Evolutionary conservation across 2,888 invertebrate genomes (phyloP).

Genomic region (Ophonus ardosiacus): DNA sequence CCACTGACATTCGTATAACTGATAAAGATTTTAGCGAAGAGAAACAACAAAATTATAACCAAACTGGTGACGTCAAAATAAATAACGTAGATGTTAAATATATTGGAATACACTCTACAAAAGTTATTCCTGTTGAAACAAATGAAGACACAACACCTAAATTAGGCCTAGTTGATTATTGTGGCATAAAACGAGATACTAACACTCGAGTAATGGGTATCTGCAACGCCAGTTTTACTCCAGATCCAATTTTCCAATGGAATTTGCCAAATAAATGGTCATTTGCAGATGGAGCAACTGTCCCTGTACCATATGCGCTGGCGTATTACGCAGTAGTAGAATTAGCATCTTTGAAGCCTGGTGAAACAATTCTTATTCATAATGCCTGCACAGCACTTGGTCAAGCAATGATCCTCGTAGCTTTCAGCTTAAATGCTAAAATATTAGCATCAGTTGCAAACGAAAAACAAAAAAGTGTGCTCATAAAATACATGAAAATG

Average conservation of each 20-base stretch:
- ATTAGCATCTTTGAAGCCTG: slow-evolving; percentile 70
- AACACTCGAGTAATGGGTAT: slow-evolving; percentile 26
- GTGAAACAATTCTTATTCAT: slow-evolving; percentile 78
- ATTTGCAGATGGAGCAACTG: slow-evolving; percentile 85
- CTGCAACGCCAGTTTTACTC: not conserved
- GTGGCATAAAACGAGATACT: not conserved
- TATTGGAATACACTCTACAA: slow-evolving; percentile 6
- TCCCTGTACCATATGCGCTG: slow-evolving; percentile 87
- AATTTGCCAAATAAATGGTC: slow-evolving; percentile 85
- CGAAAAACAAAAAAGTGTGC: slow-evolving; percentile 71
- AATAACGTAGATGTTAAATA: slow-evolving; percentile 7
- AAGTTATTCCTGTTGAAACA: slow-evolving; percentile 4
- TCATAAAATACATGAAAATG: slow-evolving; percentile 65
- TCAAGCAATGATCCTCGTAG: slow-evolving; percentile 83
- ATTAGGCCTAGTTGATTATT: slow-evolving; percentile 30
- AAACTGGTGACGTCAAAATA: not conserved
- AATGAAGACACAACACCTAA: slow-evolving; percentile 77
- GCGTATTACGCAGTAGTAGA: slow-evolving; percentile 75
- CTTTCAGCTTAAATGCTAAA: slow-evolving; percentile 78
- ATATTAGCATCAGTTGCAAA: slow-evolving; percentile 82
- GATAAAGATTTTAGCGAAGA: not conserved
- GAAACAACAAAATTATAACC: not conserved
- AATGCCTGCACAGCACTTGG: slow-evolving; percentile 82
- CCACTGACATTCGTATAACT: not conserved
- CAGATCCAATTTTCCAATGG: slow-evolving; percentile 79